These are phyloP conservation scores for Denticeps clupeoides DNA, from an alignment of 2,797 vertebrate genomes.

Conservation along the genomic window DNA sequence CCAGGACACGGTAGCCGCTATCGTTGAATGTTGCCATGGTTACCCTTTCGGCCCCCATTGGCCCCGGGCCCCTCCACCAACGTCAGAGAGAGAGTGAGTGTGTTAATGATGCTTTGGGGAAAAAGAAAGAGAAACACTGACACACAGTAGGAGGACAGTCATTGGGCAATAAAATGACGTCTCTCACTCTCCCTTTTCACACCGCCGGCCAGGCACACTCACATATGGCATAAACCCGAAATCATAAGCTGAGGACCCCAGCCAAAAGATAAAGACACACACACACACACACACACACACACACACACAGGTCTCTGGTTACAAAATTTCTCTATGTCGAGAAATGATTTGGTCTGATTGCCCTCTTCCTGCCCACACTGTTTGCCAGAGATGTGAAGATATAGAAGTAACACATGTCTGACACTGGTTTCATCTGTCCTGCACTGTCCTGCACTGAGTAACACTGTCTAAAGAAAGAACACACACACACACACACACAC, in stretches of 20 bases:
- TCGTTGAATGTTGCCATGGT: slow-evolving; percentile 37
- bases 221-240: background rate
- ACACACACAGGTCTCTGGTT: slow-evolving; percentile 10
- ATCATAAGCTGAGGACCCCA: slow-evolving; percentile 12
- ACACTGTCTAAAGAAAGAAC: slow-evolving; percentile 2
- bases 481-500: background rate
- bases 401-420: slow-evolving; percentile 36
- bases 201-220: slow-evolving; percentile 10
- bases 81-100: slow-evolving; percentile 60
- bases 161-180: slow-evolving; percentile 62
- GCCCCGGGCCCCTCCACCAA: slow-evolving; percentile 25
- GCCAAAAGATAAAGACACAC: slow-evolving; percentile 25
- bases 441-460: slow-evolving; percentile 15
- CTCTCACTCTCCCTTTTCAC: slow-evolving; percentile 42
- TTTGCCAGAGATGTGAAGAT: slow-evolving; percentile 35
- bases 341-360: slow-evolving; percentile 37
- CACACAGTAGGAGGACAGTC: slow-evolving; percentile 44
- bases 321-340: slow-evolving; percentile 15
- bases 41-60: slow-evolving; percentile 20
- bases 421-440: slow-evolving; percentile 45
- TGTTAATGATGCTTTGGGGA: slow-evolving; percentile 43
- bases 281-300: background rate
- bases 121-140: slow-evolving; percentile 43
- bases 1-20: slow-evolving; percentile 21
- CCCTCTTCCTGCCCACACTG: slow-evolving; percentile 40